phyloP scores from a whole-genome alignment of 2,888 invertebrate species.

The Torymus aiolomorphi region DNA sequence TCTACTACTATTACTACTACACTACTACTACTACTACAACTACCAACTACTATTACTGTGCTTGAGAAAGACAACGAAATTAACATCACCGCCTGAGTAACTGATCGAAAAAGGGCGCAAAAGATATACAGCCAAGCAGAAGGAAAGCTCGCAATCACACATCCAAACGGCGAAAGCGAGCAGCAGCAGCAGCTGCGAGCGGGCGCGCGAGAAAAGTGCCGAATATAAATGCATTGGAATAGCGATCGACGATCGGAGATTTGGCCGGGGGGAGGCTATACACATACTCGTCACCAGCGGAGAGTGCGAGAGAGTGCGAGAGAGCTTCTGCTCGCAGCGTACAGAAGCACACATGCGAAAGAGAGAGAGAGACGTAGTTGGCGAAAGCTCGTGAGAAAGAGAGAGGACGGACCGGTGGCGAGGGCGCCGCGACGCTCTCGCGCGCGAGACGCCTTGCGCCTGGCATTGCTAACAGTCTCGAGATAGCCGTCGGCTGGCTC shows the following conservation, averaged over 20 bases:
- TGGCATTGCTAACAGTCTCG: constrained; percentile 75
- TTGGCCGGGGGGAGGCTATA: background rate
- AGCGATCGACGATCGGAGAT: background rate
- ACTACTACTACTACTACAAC: no score
- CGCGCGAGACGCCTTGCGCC: constrained; percentile 68
- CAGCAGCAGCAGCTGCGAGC: background rate
- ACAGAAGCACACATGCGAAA: background rate
- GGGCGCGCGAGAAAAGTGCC: background rate
- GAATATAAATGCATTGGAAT: background rate
- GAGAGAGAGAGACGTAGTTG: constrained; percentile 9
- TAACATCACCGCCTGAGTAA: no score
- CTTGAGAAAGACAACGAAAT: no score
- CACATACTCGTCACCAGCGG: background rate
- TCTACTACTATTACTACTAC: no score
- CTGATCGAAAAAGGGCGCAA: no score
- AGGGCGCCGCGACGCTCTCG: constrained; percentile 65
- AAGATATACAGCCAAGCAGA: no score
- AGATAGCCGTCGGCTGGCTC: constrained; percentile 75
- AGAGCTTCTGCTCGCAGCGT: background rate
- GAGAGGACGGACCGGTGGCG: background rate
- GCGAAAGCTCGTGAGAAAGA: constrained; percentile 6
- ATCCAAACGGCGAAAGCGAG: no score
- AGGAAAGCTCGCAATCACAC: no score
- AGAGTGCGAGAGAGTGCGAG: background rate
- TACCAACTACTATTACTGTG: no score